A percentile compares a stretch with the other conserved stretches of the same genome.
phyloP scores from a whole-genome alignment of 2,888 invertebrate species.

The Drosophila neotestacea region DNA sequence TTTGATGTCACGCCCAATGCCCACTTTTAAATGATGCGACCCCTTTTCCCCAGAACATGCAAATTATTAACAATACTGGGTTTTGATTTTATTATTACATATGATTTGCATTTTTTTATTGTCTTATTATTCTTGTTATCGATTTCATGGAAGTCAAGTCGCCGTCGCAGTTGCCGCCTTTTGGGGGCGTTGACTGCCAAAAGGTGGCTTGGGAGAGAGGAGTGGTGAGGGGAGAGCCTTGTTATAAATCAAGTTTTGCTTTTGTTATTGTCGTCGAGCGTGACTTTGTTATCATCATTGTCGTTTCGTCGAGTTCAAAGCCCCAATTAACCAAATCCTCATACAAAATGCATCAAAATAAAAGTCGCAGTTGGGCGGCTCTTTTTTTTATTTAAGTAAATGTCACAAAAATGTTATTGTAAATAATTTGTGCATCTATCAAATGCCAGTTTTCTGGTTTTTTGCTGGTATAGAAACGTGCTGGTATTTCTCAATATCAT shows the following conservation, averaged over 20 bases:
- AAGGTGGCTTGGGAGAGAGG: not conserved
- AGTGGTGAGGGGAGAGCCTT: constrained; percentile 19
- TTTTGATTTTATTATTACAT: constrained; percentile 54
- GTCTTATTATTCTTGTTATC: constrained; percentile 41
- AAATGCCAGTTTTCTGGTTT: constrained; percentile 60
- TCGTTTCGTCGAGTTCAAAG: constrained; percentile 64
- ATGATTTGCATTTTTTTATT: constrained; percentile 43
- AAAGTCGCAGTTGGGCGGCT: constrained; percentile 27
- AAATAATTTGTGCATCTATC: constrained; percentile 64
- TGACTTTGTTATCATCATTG: constrained; percentile 52
- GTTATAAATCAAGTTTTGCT: constrained; percentile 69
- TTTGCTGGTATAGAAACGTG: constrained; percentile 65
- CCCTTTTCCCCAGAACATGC: constrained; percentile 40
- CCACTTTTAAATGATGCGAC: constrained; percentile 28
- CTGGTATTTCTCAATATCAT: constrained; percentile 74
- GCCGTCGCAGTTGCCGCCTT: constrained; percentile 27
- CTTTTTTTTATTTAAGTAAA: constrained; percentile 49
- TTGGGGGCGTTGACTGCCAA: constrained; percentile 73
- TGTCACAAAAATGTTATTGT: constrained; percentile 65
- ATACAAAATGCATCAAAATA: constrained; percentile 16
- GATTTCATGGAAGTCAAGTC: constrained; percentile 17
- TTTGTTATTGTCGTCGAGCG: constrained; percentile 43
- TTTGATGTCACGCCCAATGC: constrained; percentile 33
- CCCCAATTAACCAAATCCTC: constrained; percentile 67
- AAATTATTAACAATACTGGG: constrained; percentile 56